Evolutionary conservation across 1,140 invertebrate species (phyloP).

Genomic region (Papilio xuthus): DNA sequence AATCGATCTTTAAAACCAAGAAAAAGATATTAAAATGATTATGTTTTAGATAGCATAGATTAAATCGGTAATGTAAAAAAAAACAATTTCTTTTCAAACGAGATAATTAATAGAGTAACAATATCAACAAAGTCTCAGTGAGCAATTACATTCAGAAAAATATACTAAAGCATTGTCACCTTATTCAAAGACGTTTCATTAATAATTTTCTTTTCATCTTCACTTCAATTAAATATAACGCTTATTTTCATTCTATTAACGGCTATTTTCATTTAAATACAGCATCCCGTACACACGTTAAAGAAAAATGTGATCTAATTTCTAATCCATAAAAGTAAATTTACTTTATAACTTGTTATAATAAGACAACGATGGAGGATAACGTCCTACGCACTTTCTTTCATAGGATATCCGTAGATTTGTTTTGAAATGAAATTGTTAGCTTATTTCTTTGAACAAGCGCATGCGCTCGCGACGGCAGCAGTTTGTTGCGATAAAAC

Average conservation of each 20-base stretch:
- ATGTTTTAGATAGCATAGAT: no score
- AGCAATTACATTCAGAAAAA: conserved; percentile 73
- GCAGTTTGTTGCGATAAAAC: conserved; percentile 58
- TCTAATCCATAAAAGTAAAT: conserved; percentile 46
- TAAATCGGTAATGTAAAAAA: no score
- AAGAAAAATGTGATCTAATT: conserved; percentile 53
- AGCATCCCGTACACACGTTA: conserved; percentile 23
- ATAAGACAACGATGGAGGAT: conserved; percentile 64
- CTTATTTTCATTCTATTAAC: conserved; percentile 46
- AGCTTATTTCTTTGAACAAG: conserved; percentile 76
- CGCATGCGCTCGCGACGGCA: conserved; percentile 60
- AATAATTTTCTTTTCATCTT: conserved; percentile 60
- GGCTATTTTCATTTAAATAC: conserved; percentile 43
- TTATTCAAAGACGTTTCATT: conserved; percentile 70
- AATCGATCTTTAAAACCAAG: neutral
- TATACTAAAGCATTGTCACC: conserved; percentile 71
- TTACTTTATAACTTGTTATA: conserved; percentile 38
- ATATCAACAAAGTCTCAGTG: conserved; percentile 64
- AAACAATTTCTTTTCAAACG: no score
- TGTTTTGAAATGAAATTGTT: conserved; percentile 80
- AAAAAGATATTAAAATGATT: no score
- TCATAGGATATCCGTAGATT: conserved; percentile 76
- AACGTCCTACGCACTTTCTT: conserved; percentile 75
- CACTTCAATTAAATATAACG: conserved; percentile 43
- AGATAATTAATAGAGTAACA: conserved; percentile 47